phyloP scores from a whole-genome alignment of 2,113 vertebrate genomes.

The Eleginops maclovinus region DNA sequence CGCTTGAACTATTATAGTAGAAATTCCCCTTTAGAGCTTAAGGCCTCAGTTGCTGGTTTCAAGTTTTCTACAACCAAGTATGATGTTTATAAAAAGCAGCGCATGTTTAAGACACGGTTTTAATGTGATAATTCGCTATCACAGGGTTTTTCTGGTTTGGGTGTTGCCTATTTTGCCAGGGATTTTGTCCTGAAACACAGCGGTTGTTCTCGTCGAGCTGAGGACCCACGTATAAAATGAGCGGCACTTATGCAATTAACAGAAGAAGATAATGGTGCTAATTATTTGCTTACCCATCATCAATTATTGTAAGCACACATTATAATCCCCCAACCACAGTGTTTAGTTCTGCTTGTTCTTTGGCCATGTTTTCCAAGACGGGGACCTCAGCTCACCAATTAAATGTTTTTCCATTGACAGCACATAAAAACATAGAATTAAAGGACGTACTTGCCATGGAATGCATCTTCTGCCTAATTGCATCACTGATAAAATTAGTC shows the following conservation, averaged over 20 bases:
- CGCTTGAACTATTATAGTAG: too few relatives aligned
- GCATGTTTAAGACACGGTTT: too few relatives aligned
- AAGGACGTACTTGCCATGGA: conserved; percentile 29
- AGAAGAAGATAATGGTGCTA: not conserved
- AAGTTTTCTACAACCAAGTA: too few relatives aligned
- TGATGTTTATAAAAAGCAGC: too few relatives aligned
- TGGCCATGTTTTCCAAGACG: too few relatives aligned
- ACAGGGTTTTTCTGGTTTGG: too few relatives aligned
- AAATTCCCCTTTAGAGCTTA: too few relatives aligned
- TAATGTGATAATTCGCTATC: too few relatives aligned
- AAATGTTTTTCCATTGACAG: not conserved
- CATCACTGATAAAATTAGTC: conserved; percentile 13
- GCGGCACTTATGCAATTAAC: not conserved
- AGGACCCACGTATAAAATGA: not conserved
- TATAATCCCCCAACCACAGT: conserved; percentile 10
- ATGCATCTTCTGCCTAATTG: conserved; percentile 25
- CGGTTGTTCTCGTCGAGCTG: not conserved
- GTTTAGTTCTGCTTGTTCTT: conserved; percentile 14
- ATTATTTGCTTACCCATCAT: conserved; percentile 1
- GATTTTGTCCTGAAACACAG: too few relatives aligned
- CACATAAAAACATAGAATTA: conserved; percentile 4
- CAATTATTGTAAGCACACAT: conserved; percentile 3
- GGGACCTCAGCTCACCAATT: not conserved
- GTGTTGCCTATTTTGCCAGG: too few relatives aligned
- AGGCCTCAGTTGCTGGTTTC: too few relatives aligned